phyloP scores from a whole-genome alignment of 2,888 invertebrate species.

The Gisinianus flammeolus region DNA sequence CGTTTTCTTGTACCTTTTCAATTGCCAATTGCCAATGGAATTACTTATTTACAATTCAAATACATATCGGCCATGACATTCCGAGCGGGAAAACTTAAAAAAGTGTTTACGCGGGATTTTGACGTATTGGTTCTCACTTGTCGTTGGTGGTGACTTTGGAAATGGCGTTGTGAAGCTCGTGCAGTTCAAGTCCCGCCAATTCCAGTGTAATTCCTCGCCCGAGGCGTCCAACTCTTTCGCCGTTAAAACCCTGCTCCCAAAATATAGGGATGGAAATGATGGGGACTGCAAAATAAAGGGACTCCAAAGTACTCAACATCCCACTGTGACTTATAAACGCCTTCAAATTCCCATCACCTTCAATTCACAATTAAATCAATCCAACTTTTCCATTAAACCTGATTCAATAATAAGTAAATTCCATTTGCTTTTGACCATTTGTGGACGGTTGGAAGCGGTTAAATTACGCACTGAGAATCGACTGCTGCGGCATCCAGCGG shows the following conservation, averaged over 20 bases:
- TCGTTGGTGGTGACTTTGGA: neutral
- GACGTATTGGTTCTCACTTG: neutral
- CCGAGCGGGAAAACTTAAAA: too few relatives aligned
- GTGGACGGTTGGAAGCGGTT: too few relatives aligned
- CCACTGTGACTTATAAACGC: conserved; percentile 73
- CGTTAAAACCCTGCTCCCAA: conserved; percentile 67
- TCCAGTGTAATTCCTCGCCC: conserved; percentile 65
- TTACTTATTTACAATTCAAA: too few relatives aligned
- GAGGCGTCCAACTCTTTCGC: conserved; percentile 64
- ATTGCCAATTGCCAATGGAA: too few relatives aligned
- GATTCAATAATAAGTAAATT: neutral
- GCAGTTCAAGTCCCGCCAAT: conserved; percentile 56
- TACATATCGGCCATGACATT: too few relatives aligned
- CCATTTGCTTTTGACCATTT: neutral
- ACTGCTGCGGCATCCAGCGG: conserved; percentile 54
- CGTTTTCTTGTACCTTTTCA: too few relatives aligned
- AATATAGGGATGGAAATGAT: conserved; percentile 66
- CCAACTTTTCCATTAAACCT: neutral
- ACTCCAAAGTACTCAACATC: conserved; percentile 70
- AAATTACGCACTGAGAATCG: conserved; percentile 40
- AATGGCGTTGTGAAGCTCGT: neutral
- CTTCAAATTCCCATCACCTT: conserved; percentile 66
- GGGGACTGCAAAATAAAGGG: conserved; percentile 68
- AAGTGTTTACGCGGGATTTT: neutral
- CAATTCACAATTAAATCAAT: neutral